These are phyloP conservation scores for Pseudochirops cupreus DNA, from an alignment of 2,797 vertebrate genomes.

Conservation along the genomic window DNA sequence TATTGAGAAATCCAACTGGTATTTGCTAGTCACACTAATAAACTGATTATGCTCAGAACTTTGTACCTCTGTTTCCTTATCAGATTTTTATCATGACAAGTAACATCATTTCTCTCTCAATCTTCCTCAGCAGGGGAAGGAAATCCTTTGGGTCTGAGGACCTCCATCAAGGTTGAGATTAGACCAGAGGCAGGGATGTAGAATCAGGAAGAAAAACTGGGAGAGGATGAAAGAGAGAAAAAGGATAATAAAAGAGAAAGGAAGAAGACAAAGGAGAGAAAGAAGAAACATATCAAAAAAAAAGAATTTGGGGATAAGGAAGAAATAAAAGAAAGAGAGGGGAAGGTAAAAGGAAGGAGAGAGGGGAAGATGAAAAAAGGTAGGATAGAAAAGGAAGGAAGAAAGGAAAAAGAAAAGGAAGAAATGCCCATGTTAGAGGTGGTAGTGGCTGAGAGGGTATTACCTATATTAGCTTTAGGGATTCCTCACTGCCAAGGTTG, in stretches of 20 bases:
- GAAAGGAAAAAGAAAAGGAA: background rate
- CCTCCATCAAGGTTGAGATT: background rate
- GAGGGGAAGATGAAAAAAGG: background rate
- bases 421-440: background rate
- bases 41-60: background rate
- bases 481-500: background rate
- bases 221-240: background rate
- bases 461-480: background rate
- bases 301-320: background rate
- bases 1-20: background rate
- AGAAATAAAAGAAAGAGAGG: background rate
- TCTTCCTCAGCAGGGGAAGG: background rate
- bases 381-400: background rate
- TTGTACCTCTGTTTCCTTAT: too few relatives aligned
- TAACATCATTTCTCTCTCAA: background rate
- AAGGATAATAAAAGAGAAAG: background rate
- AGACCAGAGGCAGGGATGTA: background rate
- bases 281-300: background rate
- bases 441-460: background rate
- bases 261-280: background rate
- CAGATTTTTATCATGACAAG: background rate
- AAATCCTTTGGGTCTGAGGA: background rate
- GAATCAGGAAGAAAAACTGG: background rate
- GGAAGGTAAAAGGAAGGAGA: background rate
- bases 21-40: background rate